These are phyloP conservation scores for Trichomycterus rosablanca DNA, from an alignment of 2,113 vertebrate genomes.

Conservation along the genomic window DNA sequence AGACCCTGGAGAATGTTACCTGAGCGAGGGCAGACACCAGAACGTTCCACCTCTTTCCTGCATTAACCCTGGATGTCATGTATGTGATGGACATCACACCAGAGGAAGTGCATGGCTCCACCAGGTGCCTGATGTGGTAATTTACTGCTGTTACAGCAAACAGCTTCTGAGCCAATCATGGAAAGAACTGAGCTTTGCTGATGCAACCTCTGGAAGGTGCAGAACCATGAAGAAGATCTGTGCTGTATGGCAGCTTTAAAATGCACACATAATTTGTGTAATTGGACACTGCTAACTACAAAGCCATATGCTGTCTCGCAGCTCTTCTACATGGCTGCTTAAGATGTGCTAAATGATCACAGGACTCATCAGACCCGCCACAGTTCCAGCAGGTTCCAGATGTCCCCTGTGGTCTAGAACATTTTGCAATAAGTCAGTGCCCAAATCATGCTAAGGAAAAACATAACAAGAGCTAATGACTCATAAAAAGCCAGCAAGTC, in stretches of 20 bases:
- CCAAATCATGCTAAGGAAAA: constrained; percentile 28
- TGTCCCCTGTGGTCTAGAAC: constrained; percentile 16
- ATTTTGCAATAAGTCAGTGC: constrained; percentile 7
- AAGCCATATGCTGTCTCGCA: constrained; percentile 37
- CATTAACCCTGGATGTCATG: constrained; percentile 31
- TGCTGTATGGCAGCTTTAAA: constrained; percentile 12
- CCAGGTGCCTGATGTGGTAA: constrained; percentile 38
- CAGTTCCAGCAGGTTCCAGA: constrained; percentile 40
- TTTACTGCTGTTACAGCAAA: constrained; percentile 39
- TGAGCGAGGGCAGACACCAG: constrained; percentile 27
- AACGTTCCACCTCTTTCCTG: neutral
- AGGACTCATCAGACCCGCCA: constrained; percentile 21
- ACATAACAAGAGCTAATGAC: constrained; percentile 41
- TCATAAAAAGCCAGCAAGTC: constrained; percentile 17
- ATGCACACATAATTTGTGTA: constrained; percentile 33
- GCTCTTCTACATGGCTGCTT: constrained; percentile 24
- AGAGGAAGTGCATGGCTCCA: constrained; percentile 30
- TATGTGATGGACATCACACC: constrained; percentile 40
- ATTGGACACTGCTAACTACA: constrained; percentile 33
- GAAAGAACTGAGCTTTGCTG: constrained; percentile 31
- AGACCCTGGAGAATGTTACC: constrained; percentile 20
- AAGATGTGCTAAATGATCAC: constrained; percentile 39
- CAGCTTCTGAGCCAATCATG: neutral
- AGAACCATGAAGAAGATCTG: neutral
- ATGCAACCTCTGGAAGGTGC: constrained; percentile 9